A percentile compares a stretch with the other conserved stretches of the same genome.
Evolutionary conservation across 1,140 invertebrate species (phyloP).

Genomic region (Megathymus violae): DNA sequence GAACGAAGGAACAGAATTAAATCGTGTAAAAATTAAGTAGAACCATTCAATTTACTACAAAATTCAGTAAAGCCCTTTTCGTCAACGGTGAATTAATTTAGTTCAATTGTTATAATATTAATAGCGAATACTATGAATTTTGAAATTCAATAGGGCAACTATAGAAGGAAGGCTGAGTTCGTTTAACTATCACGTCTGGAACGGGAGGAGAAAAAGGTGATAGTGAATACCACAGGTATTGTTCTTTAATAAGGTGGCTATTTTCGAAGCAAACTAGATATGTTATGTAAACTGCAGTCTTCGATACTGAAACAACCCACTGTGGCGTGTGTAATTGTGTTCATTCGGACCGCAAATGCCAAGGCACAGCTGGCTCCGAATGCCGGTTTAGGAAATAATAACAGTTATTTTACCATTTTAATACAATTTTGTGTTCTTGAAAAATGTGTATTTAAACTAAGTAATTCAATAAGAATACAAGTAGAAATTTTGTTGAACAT

Average conservation of each 20-base stretch:
- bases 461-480: too few relatives aligned
- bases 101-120: too few relatives aligned
- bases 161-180: neutral
- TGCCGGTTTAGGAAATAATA: slow-evolving; percentile 8
- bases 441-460: too few relatives aligned
- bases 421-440: slow-evolving; percentile 1
- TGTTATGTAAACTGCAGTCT: slow-evolving; percentile 27
- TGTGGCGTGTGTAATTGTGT: slow-evolving; percentile 18
- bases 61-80: too few relatives aligned
- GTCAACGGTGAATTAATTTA: too few relatives aligned
- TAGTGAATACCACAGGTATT: slow-evolving; percentile 2
- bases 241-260: slow-evolving; percentile 17
- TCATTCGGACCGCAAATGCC: slow-evolving; percentile 25
- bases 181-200: neutral
- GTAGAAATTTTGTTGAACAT: too few relatives aligned
- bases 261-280: slow-evolving; percentile 16
- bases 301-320: slow-evolving; percentile 20
- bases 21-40: too few relatives aligned
- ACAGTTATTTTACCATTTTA: slow-evolving; percentile 17
- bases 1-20: too few relatives aligned
- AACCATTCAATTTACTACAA: too few relatives aligned
- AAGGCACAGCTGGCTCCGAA: slow-evolving; percentile 12
- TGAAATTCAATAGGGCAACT: neutral
- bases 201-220: neutral
- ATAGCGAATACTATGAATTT: too few relatives aligned